Evolutionary conservation across 2,888 invertebrate genomes (phyloP).

Genomic region (Athalia circularis): DNA sequence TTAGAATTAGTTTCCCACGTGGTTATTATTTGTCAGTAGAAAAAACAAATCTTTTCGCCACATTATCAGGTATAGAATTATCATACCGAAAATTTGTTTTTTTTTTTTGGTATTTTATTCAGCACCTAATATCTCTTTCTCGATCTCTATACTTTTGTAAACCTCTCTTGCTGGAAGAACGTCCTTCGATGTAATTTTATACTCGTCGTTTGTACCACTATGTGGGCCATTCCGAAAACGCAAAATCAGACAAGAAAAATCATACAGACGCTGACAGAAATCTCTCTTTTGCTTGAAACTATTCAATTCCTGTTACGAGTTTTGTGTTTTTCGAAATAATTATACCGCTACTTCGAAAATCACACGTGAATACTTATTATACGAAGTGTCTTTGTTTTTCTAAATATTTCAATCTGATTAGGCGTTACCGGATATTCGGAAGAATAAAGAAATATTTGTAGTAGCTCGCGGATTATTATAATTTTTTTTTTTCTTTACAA

Average conservation of each 20-base stretch:
- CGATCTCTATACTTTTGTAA: slow-evolving; percentile 2
- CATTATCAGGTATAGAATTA: not conserved
- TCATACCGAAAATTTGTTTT: slow-evolving; percentile 29
- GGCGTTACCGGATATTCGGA: slow-evolving; percentile 35
- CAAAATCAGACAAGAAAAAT: slow-evolving; percentile 47
- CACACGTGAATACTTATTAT: not conserved
- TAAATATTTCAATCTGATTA: slow-evolving; percentile 45
- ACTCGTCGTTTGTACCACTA: slow-evolving; percentile 43
- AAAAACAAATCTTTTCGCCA: slow-evolving; percentile 15
- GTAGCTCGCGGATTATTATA: not conserved
- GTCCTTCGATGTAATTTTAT: slow-evolving; percentile 45
- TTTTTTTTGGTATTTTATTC: not conserved
- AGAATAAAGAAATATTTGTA: slow-evolving; percentile 58
- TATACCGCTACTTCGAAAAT: no score
- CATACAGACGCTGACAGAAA: not conserved
- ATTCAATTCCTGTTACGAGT: not conserved
- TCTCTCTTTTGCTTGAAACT: not conserved
- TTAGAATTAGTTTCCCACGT: slow-evolving; percentile 64
- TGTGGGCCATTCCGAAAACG: slow-evolving; percentile 54
- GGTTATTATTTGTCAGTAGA: slow-evolving; percentile 50
- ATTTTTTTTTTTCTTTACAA: not conserved
- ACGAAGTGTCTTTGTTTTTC: slow-evolving; percentile 53
- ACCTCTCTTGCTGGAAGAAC: slow-evolving; percentile 36
- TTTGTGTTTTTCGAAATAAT: not conserved
- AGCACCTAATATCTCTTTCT: slow-evolving; percentile 37